Evolutionary conservation across 1,140 invertebrate species (phyloP).

Genomic region (Metaphire vulgaris): DNA sequence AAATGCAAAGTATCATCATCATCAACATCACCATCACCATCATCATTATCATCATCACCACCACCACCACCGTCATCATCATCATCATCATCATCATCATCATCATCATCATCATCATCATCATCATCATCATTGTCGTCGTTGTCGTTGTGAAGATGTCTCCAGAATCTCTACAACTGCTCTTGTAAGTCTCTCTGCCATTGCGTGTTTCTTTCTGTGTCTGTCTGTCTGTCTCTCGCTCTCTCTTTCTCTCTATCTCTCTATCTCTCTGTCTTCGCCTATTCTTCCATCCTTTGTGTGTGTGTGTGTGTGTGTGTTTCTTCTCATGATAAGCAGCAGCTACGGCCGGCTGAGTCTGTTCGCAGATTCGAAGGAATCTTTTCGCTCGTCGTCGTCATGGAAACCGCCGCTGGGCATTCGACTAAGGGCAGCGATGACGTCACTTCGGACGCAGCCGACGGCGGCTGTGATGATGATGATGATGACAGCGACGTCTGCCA

Average conservation of each 20-base stretch:
- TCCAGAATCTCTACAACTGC: too few species aligned
- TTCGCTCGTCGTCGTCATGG: too few species aligned
- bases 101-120: conserved; percentile 14
- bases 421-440: too few species aligned
- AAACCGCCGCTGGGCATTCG: too few species aligned
- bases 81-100: conserved; percentile 9
- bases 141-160: neutral
- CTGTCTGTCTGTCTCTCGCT: neutral
- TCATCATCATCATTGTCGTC: conserved; percentile 13
- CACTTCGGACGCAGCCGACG: too few species aligned
- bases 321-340: too few species aligned
- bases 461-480: too few species aligned
- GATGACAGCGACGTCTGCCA: too few species aligned
- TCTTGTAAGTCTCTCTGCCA: neutral
- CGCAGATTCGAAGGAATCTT: too few species aligned
- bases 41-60: neutral
- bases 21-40: neutral
- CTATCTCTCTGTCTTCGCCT: neutral
- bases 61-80: neutral
- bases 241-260: neutral
- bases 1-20: neutral
- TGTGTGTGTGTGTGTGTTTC: neutral
- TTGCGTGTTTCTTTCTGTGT: neutral
- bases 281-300: neutral
- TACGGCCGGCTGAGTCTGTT: too few species aligned